Base-by-base conservation (phyloP, 2,113 vertebrate species). In the Circaetus gallicus region DNA sequence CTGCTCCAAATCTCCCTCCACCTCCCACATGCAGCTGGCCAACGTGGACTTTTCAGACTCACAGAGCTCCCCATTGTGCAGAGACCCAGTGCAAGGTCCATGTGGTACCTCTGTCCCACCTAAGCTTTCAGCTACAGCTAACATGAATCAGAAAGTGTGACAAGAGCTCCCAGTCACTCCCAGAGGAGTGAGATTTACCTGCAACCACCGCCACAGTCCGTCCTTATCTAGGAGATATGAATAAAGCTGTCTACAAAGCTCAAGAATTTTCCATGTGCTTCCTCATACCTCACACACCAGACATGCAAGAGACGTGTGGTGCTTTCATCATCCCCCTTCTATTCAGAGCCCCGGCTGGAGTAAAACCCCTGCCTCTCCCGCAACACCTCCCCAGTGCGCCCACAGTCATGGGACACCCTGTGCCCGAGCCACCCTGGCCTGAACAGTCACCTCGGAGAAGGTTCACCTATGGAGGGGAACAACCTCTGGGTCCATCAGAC, bases 231-330 rank as follows among this genome's bases (percentile, higher is more conserved):
- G 42, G 20, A 66, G 14, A 71, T 31, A 43, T 9, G 9, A 89
- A 71, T 21, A 79, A 78, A 96, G 61, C 20, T 78, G 50, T 31
- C 81, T 69, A 29, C 31, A 89, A 63, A 87, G 47, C 63, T 55
- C 20, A 24, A 86, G 40, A 73, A 63, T 72, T 90, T 88, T 79
- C 32, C 36, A 49, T 0, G 0, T 40, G 43, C 47, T 55, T 91
- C 81, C 63, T 92, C 38, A 81, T 71, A 63, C 29, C 52, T 94
- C 77, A 82, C 1, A 2, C 56, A 86, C 14, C 36, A 82, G 86
- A 72, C 7, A 0, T 42, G 55, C 32, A 83, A 66, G 40, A 77
- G n/a, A 28, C 0, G 0, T 40, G 55, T 3, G 0, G 43, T 0
- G 1, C 36, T 88, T 85, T 34, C 61, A 82, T 29, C 70, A 49